Evolutionary conservation across 2,113 vertebrate genomes (phyloP).

Genomic region (Nibea coibor): DNA sequence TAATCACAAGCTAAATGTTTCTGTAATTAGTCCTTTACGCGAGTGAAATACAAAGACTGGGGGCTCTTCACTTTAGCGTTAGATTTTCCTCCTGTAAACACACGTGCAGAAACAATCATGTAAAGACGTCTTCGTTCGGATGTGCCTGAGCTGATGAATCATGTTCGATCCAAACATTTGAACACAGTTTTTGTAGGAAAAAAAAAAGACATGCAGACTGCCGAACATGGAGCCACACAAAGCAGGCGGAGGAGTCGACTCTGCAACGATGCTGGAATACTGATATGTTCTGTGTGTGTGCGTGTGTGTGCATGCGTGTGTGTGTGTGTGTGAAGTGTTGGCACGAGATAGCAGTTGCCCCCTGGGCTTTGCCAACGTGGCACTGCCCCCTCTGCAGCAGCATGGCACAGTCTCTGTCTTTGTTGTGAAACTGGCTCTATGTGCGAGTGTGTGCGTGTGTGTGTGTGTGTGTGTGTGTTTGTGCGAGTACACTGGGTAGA

Average conservation of each 20-base stretch:
- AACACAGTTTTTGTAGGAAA: constrained; percentile 10
- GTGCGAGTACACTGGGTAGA: constrained; percentile 20
- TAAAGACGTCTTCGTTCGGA: background rate
- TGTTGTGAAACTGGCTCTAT: constrained; percentile 69
- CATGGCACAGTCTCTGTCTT: constrained; percentile 76
- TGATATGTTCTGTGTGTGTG: constrained; percentile 55
- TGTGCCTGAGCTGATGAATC: constrained; percentile 2
- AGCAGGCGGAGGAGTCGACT: constrained; percentile 64
- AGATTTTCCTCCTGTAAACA: background rate
- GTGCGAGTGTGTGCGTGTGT: constrained; percentile 17
- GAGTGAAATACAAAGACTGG: background rate
- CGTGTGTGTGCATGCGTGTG: constrained; percentile 44
- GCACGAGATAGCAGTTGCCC: constrained; percentile 78
- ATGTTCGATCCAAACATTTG: constrained; percentile 12
- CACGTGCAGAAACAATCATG: background rate
- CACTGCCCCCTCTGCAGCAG: constrained; percentile 80
- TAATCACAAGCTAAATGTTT: background rate
- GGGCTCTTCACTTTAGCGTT: background rate
- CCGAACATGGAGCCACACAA: constrained; percentile 63
- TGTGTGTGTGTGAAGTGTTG: constrained; percentile 65
- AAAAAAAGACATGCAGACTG: background rate
- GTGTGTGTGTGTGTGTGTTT: constrained; percentile 13
- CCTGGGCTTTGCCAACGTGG: constrained; percentile 80
- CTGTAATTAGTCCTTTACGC: background rate
- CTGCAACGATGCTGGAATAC: constrained; percentile 71